These are phyloP conservation scores for Ictidomys tridecemlineatus DNA, from an alignment of 2,113 vertebrate genomes.

Conservation along the genomic window DNA sequence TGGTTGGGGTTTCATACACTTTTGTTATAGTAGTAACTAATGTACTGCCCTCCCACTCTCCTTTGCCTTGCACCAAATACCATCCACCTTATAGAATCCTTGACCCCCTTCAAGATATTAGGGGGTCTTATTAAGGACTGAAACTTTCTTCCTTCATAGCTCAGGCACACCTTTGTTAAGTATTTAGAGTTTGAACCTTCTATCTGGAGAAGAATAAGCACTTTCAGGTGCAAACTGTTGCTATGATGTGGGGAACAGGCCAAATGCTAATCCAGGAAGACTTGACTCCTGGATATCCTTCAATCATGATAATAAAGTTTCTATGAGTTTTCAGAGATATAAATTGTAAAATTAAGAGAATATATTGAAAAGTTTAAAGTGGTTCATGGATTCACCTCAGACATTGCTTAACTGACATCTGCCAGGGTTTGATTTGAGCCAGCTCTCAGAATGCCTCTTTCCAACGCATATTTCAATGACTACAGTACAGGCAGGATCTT, in stretches of 20 bases:
- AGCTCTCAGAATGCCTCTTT: neutral
- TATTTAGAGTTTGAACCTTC: neutral
- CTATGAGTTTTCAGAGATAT: neutral
- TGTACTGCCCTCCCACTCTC: neutral
- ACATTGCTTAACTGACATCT: neutral
- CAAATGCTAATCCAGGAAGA: neutral
- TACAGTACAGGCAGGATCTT: neutral
- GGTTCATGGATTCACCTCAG: neutral
- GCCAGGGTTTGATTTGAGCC: neutral
- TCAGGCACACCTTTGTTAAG: neutral
- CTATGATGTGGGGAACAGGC: neutral
- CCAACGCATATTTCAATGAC: neutral
- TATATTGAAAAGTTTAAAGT: neutral
- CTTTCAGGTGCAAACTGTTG: neutral
- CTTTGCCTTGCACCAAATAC: neutral
- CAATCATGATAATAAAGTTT: neutral
- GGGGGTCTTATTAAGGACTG: neutral
- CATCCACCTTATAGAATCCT: neutral
- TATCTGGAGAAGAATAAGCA: neutral
- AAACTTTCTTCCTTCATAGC: neutral
- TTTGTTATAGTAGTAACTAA: neutral
- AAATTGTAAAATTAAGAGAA: constrained; percentile 43
- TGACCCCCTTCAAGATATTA: neutral
- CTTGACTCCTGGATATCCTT: neutral
- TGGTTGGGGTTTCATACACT: neutral